Evolutionary conservation across 2,797 vertebrate genomes (phyloP).

Genomic region (Phrynocephalus guinanensis): DNA sequence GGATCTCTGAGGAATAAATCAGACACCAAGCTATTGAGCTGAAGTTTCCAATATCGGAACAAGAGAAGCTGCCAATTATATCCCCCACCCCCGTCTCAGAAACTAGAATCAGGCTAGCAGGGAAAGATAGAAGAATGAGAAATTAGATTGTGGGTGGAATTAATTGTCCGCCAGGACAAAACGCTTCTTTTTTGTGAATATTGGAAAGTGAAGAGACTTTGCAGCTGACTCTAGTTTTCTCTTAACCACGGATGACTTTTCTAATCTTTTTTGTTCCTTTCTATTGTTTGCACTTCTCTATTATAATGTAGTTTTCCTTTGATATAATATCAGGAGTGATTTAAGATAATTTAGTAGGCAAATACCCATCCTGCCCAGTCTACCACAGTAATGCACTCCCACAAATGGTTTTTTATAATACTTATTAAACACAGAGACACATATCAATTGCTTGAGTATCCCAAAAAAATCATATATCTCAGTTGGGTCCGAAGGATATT

Average conservation of each 20-base stretch:
- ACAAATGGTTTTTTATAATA: neutral
- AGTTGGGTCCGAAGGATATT: neutral
- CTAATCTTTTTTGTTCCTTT: slow-evolving; percentile 28
- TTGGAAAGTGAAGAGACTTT: slow-evolving; percentile 44
- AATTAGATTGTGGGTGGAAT: slow-evolving; percentile 19
- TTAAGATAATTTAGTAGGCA: neutral
- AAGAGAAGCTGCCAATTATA: slow-evolving; percentile 59
- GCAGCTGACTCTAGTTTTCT: slow-evolving; percentile 44
- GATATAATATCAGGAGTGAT: neutral
- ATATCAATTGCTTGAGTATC: neutral
- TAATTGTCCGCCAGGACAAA: slow-evolving; percentile 52
- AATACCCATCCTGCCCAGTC: neutral
- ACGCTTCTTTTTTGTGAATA: slow-evolving; percentile 47
- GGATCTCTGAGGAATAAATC: slow-evolving; percentile 68
- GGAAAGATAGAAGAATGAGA: slow-evolving; percentile 38
- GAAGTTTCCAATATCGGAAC: slow-evolving; percentile 65
- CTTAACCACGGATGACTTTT: slow-evolving; percentile 36
- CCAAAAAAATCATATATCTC: neutral
- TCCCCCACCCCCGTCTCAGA: slow-evolving; percentile 23
- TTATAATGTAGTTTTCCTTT: slow-evolving; percentile 1
- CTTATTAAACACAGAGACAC: too few relatives aligned
- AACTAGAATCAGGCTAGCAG: slow-evolving; percentile 60
- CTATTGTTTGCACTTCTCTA: slow-evolving; percentile 27
- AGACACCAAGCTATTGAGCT: slow-evolving; percentile 67
- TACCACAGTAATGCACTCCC: neutral